Conservation (phyloP, 1,140 invertebrate genomes). For the Bicyclus anynana region DNA sequence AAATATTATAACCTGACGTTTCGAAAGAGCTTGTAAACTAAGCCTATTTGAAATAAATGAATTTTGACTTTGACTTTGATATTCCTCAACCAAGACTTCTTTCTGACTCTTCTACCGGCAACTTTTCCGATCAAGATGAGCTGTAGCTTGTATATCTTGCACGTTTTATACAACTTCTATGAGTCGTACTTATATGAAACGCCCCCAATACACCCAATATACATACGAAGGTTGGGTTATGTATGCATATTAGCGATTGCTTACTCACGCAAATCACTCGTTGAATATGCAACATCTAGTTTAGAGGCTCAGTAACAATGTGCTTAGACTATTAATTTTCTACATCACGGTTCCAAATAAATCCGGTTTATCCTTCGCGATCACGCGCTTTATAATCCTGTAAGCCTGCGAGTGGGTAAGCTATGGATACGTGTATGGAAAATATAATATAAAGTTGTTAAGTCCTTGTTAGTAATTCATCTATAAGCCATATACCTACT, state of each 20-base stretch:
- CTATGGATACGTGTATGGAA: constrained; percentile 11
- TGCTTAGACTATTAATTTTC: constrained; percentile 72
- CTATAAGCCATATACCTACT: too few relatives aligned
- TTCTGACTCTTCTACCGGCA: too few relatives aligned
- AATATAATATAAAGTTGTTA: not conserved
- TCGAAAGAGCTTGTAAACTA: too few relatives aligned
- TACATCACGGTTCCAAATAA: constrained; percentile 46
- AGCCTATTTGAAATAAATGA: too few relatives aligned
- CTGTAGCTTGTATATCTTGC: too few relatives aligned
- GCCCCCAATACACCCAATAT: not conserved
- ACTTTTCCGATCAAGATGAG: too few relatives aligned
- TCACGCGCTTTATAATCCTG: constrained; percentile 20
- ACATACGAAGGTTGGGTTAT: constrained; percentile 20
- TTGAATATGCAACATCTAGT: constrained; percentile 71
- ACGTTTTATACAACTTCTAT: too few relatives aligned
- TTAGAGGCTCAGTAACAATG: constrained; percentile 66
- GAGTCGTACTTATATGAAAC: too few relatives aligned
- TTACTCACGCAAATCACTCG: constrained; percentile 27
- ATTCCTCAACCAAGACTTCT: too few relatives aligned
- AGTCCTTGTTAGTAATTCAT: not conserved
- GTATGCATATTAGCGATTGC: constrained; percentile 25
- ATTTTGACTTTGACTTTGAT: too few relatives aligned
- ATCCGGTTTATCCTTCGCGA: constrained; percentile 46
- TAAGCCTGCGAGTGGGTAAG: not conserved
- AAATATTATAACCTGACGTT: too few relatives aligned